Evolutionary conservation across 2,888 invertebrate genomes (phyloP), one percentile per base, ranked within the genome.

Genomic region (Cancer borealis): DNA sequence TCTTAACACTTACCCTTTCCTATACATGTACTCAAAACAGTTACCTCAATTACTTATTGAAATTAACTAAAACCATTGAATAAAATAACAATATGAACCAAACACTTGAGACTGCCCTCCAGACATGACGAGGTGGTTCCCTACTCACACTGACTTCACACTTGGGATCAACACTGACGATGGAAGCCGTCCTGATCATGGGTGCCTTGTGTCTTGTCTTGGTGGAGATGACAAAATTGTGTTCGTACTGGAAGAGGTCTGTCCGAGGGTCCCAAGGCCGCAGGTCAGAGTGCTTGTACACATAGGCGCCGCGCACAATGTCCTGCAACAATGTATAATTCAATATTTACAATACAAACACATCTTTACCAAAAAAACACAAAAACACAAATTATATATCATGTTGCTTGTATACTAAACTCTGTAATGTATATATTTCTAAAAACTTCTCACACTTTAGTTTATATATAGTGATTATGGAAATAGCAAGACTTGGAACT

Each of bases 241-340:
- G 97, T 96, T 99, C 99, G 96, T 98, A 99, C 96, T 99, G 99
- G 95, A 98, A 97, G 46, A 98, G 96, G 96, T 99, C 99, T 96
- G 98, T 98, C 93, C 98, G 97, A 0, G 98, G 97, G 97, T 98
- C 98, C 99, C 99, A 99, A 0, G 99, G 98, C 87, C 99, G 97
- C 93, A 98, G 97, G 96, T 98, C 98, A 3, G 98, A 98, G 96
- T 98, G 97, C 96, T 98, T 98, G 96, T 98, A 98, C 30, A 98
- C 97, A 98, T 98, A 98, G 92, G 97, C 97, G 66, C 97, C 97
- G 39, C 97, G 97, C 91, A 97, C 96, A 89, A 97, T 96, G 95
- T 97, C 97, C 96, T 97, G 95, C 79, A 66, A 92, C 84, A 73
- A 73, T 3, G 8, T 8, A 73, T 8, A 26, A 4, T 73, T 21